Base-by-base conservation (phyloP, 2,113 vertebrate species). In the Dendrocopos noguchii region DNA sequence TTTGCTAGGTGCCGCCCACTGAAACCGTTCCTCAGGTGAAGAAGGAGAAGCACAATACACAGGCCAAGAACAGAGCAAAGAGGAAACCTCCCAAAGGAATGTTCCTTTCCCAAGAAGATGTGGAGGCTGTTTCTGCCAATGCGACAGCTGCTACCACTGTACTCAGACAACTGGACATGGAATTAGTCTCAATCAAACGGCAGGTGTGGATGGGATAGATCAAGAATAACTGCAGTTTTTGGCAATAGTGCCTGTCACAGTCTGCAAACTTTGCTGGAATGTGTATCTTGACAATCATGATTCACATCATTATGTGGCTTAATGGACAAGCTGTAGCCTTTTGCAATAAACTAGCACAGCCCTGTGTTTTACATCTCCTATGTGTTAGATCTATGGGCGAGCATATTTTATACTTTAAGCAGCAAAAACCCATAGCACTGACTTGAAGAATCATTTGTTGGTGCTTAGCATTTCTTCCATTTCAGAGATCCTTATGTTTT, bases 71-170 rank as follows among this genome's bases (percentile, higher is more conserved):
- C 31, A 97, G 99, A 80, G 97, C 99, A 1, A 99, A 99, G 95
- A 98, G 99, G 96, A 99, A 99, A 97, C 99, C 99, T 73, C 99
- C 99, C 3, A 98, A 98, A 96, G 99, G 99, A 80, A 99, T 99
- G 99, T 99, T 99, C 79, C 97, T 99, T 61, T 98, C 97, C 52
- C 98, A 99, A 79, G 98, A 98, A 81, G 99, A 99, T 4, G 98
- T 99, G 20, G 97, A 98, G 9, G 98, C 98, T 0, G 98, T 99
- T 85, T 99, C 99, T 2, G 98, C 98, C 65, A 98, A 98, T 0
- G 97, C 98, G 6, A 98, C 98, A 3, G 98, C 99, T 33, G 98
- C 99, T 55, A 96, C 98, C 68, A 98, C 98, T 55, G 97, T 99
- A 93, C 98, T 99, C 77, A 97, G 98, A 94, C 98, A 99, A 68